A percentile compares a stretch with the other conserved stretches of the same genome.
Conservation (phyloP, 2,797 vertebrate species). For the Intellagama lesueurii region DNA sequence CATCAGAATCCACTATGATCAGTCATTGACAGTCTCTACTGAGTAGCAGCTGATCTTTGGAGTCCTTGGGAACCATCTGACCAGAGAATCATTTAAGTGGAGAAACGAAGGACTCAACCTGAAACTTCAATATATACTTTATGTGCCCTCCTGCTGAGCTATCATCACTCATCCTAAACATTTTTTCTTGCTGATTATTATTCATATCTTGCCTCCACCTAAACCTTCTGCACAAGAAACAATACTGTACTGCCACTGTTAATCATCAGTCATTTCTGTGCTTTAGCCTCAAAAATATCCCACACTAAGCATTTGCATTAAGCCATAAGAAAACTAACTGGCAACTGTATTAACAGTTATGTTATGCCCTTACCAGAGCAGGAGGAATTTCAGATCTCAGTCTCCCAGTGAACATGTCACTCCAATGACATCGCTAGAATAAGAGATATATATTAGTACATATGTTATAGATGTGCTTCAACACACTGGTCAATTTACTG, state of each 20-base stretch:
- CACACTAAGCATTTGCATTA: conserved; percentile 9
- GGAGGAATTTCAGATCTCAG: conserved; percentile 95
- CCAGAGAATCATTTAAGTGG: not conserved
- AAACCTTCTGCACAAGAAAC: not conserved
- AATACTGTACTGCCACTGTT: not conserved
- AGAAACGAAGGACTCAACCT: not conserved
- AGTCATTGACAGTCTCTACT: not conserved
- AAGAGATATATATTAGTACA: conserved; percentile 40
- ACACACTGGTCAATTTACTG: conserved; percentile 32
- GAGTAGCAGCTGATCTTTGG: not conserved
- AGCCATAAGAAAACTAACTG: conserved; percentile 24
- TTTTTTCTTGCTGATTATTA: not conserved
- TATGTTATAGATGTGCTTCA: conserved; percentile 18
- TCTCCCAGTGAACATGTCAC: conserved; percentile 98
- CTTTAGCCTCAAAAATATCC: not conserved
- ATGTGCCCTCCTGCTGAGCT: not conserved
- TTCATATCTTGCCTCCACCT: too few relatives aligned
- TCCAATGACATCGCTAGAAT: conserved; percentile 94
- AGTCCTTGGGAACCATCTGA: not conserved
- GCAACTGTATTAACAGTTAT: conserved; percentile 9
- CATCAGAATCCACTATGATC: not conserved
- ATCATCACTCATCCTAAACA: not conserved
- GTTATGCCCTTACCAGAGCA: conserved; percentile 85
- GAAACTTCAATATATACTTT: not conserved
- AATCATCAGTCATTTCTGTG: not conserved